Evolutionary conservation across 2,113 vertebrate species (phyloP).

Genomic region (Gobiocypris rarus): DNA sequence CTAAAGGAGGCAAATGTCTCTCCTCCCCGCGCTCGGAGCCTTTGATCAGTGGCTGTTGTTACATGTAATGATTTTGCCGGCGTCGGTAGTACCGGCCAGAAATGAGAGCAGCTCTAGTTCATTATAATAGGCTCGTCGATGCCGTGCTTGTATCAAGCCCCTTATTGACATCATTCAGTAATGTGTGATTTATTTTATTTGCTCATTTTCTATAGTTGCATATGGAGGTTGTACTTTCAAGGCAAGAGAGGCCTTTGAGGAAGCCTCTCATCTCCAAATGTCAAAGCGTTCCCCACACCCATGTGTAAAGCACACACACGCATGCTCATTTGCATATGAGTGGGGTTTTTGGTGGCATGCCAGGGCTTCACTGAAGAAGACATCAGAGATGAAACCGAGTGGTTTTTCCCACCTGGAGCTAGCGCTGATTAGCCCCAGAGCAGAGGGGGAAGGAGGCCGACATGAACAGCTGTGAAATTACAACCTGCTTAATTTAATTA

Average conservation of each 20-base stretch:
- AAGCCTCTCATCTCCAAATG: slow-evolving; percentile 40
- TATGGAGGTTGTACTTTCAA: slow-evolving; percentile 10
- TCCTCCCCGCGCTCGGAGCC: slow-evolving; percentile 29
- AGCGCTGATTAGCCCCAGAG: slow-evolving; percentile 49
- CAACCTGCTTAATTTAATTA: slow-evolving; percentile 85
- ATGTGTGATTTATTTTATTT: slow-evolving; percentile 47
- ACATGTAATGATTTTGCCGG: slow-evolving; percentile 55
- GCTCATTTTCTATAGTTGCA: slow-evolving; percentile 33
- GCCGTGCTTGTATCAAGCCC: slow-evolving; percentile 15
- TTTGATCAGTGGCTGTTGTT: slow-evolving; percentile 57
- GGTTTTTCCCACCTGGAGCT: slow-evolving; percentile 71
- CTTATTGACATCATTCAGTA: slow-evolving; percentile 27
- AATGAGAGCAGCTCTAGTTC: slow-evolving; percentile 30
- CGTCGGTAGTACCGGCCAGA: slow-evolving; percentile 45
- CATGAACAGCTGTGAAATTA: slow-evolving; percentile 77
- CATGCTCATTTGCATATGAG: slow-evolving; percentile 69
- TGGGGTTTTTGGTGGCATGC: slow-evolving; percentile 68
- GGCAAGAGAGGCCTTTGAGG: slow-evolving; percentile 24
- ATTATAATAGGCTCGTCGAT: slow-evolving; percentile 37
- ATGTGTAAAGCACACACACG: not conserved
- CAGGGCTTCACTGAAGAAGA: slow-evolving; percentile 71
- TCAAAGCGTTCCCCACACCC: not conserved
- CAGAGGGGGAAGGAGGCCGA: slow-evolving; percentile 54
- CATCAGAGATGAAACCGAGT: slow-evolving; percentile 56
- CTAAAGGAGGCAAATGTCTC: slow-evolving; percentile 47